Base-by-base conservation (phyloP, 2,113 vertebrate genomes). In the Amia ocellicauda region DNA sequence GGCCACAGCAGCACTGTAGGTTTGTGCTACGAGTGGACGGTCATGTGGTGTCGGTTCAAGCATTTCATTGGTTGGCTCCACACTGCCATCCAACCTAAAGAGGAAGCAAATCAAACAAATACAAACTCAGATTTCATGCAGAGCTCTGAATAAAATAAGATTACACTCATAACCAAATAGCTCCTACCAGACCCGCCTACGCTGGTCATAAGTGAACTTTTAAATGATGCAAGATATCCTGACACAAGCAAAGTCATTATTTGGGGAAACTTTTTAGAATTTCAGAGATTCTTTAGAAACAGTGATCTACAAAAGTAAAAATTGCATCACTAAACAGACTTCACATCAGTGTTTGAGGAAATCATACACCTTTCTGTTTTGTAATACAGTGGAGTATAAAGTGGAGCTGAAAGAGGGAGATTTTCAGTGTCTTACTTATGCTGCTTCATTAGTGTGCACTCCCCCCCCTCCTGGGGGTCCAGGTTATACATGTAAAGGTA, bases 401-500 rank as follows among this genome's bases (percentile, higher is more conserved):
- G 13, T 59, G 51, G 42, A 26, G 14, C 16, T 43, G 43, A 62
- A 22, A 50, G 1, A 31, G 16, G 14, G 11, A 51, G 9, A 49
- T 2, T n/a, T 23, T 20, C 22, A 27, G 43, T 27, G 23, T 57
- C 85, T 90, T 79, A 98, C 95, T 93, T 94, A 90, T 98, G 97
- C 86, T 98, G 97, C 70, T 98, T 98, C 92, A 95, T 99, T 60
- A 99, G 83, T 10, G 96, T 96, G 68, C 97, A 99, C 68, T 99
- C 97, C 3, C 97, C 96, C 1, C 97, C 95, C 29, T 98, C 96
- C 61, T 99, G 97, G 24, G 97, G 95, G 76, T 99, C 97, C 71
- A 99, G 78, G 84, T 99, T 99, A 85, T 99, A 98, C 80, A 99
- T 92, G 75, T 98, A 99, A 40, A 99, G 78, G 79, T 95, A 99